Percentiles rank a stretch among this genome's conserved stretches.
phyloP scores from a whole-genome alignment of 2,113 vertebrate genomes.

The Madoqua kirkii region DNA sequence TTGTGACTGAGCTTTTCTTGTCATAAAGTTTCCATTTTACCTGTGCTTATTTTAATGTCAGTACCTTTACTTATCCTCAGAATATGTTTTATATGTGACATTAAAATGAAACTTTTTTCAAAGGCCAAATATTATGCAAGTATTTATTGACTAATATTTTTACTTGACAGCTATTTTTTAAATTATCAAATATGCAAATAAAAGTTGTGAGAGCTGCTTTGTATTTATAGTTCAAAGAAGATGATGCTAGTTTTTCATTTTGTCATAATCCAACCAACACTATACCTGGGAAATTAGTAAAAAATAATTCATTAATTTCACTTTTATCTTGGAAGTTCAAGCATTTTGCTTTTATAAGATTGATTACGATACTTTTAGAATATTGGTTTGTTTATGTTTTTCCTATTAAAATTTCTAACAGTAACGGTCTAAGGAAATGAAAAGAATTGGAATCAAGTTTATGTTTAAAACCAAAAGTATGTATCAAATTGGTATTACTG shows the following conservation, averaged over 20 bases:
- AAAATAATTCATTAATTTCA: neutral
- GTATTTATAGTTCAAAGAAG: neutral
- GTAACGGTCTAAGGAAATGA: neutral
- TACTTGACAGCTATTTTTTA: neutral
- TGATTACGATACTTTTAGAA: constrained; percentile 2
- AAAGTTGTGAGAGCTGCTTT: neutral
- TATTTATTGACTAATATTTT: neutral
- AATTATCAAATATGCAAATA: neutral
- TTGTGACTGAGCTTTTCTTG: neutral
- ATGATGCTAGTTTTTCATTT: neutral
- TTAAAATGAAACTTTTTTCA: neutral
- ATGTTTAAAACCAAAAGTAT: neutral
- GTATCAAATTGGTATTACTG: neutral
- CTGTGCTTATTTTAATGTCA: neutral
- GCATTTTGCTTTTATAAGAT: neutral
- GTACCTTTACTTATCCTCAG: neutral
- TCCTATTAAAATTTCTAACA: neutral
- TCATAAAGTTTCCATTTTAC: neutral
- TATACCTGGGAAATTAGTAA: neutral
- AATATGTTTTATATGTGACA: neutral
- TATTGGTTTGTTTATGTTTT: neutral
- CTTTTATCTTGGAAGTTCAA: neutral
- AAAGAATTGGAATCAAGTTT: neutral
- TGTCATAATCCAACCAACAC: neutral
- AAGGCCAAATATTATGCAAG: neutral